These are phyloP conservation scores for Drosophila biarmipes DNA, from an alignment of 1,140 invertebrate genomes.

Conservation along the genomic window DNA sequence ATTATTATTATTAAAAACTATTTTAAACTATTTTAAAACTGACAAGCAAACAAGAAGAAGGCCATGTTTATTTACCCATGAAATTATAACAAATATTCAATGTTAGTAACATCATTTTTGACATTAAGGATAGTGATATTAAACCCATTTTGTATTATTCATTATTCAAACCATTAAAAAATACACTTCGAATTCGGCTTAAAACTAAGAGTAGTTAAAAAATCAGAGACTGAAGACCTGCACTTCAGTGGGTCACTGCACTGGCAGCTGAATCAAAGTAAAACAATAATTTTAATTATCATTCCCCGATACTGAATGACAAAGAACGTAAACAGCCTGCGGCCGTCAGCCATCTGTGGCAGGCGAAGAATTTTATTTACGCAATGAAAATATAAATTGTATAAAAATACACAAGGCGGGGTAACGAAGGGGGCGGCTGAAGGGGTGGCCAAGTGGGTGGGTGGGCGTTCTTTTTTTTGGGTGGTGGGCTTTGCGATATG, in stretches of 20 bases:
- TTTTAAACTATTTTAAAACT: too few species aligned
- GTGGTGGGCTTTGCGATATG: background rate
- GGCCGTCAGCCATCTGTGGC: slow-evolving; percentile 30
- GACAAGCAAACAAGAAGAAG: too few species aligned
- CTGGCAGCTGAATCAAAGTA: slow-evolving; percentile 27
- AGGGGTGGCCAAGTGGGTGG: background rate
- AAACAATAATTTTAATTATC: slow-evolving; percentile 39
- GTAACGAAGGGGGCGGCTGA: background rate
- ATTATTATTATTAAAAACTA: too few species aligned
- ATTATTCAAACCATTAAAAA: too few species aligned
- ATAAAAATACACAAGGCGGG: slow-evolving; percentile 44
- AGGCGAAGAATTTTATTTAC: slow-evolving; percentile 62
- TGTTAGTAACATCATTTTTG: too few species aligned
- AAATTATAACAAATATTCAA: too few species aligned
- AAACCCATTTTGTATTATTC: too few species aligned
- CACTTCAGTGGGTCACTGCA: slow-evolving; percentile 4
- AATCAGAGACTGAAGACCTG: too few species aligned
- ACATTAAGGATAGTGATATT: too few species aligned
- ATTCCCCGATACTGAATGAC: slow-evolving; percentile 24
- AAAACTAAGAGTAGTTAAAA: too few species aligned
- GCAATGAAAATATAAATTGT: slow-evolving; percentile 59
- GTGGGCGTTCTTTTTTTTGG: slow-evolving; percentile 12
- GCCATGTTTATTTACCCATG: too few species aligned
- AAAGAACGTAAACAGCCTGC: slow-evolving; percentile 30
- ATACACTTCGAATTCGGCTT: too few species aligned